A percentile compares a stretch with the other conserved stretches of the same genome.
phyloP scores from a whole-genome alignment of 1,140 invertebrate species.

The Andricus grossulariae region DNA sequence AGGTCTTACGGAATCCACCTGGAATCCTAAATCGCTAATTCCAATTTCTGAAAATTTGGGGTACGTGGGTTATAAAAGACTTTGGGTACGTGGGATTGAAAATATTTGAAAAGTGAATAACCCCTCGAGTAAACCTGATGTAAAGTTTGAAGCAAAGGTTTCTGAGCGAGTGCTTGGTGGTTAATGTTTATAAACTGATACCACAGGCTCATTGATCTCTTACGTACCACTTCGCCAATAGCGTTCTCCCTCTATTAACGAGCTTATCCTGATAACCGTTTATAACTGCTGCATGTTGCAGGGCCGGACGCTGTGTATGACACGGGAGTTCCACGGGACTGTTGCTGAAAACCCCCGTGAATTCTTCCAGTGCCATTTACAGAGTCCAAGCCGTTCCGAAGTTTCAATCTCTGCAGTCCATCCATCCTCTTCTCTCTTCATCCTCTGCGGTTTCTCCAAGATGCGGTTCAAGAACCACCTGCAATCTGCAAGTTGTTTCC shows the following conservation, averaged over 20 bases:
- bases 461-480: not conserved
- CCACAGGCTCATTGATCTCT: not conserved
- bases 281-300: slow-evolving; percentile 48
- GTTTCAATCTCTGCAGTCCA: not conserved
- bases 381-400: slow-evolving; percentile 68
- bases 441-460: not conserved
- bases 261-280: slow-evolving; percentile 24
- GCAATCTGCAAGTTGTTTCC: slow-evolving; percentile 19
- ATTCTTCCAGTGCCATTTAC: slow-evolving; percentile 78
- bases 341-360: slow-evolving; percentile 74
- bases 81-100: too few relatives aligned
- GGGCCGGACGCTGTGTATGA: slow-evolving; percentile 75
- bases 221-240: not conserved
- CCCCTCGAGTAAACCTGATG: too few relatives aligned
- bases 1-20: too few relatives aligned
- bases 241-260: not conserved
- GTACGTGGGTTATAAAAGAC: too few relatives aligned
- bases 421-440: slow-evolving; percentile 11
- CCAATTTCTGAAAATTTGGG: too few relatives aligned
- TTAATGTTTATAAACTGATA: slow-evolving; percentile 30
- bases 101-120: too few relatives aligned
- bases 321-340: slow-evolving; percentile 75
- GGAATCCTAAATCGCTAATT: too few relatives aligned
- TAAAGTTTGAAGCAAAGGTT: too few relatives aligned
- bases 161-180: not conserved